A percentile compares a stretch with the other conserved stretches of the same genome.
Evolutionary conservation across 2,888 invertebrate genomes (phyloP).

Genomic region (Diadegma fenestrale): DNA sequence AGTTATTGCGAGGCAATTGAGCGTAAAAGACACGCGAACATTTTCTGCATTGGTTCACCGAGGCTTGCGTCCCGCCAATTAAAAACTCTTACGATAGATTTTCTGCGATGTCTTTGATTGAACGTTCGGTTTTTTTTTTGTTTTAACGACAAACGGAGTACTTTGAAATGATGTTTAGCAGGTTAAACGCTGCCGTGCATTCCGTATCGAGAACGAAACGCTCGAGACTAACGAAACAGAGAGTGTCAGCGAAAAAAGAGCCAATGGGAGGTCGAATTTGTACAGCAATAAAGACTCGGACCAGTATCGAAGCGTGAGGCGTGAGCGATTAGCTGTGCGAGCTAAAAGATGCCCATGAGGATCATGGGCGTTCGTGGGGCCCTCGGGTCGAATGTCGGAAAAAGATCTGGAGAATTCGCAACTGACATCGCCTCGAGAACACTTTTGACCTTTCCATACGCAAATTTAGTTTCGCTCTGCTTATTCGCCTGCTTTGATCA

Average conservation of each 20-base stretch:
- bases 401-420: conserved; percentile 37
- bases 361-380: conserved; percentile 16
- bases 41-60: not conserved
- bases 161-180: not conserved
- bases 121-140: not conserved
- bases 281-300: no score
- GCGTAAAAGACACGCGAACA: not conserved
- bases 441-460: not conserved
- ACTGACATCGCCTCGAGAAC: not conserved
- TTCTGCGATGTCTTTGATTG: not conserved
- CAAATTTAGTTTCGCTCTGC: not conserved
- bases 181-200: not conserved
- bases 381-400: conserved; percentile 48
- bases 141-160: not conserved
- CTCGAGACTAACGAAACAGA: not conserved
- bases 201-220: not conserved
- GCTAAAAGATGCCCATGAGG: not conserved
- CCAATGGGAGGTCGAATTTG: no score
- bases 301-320: not conserved
- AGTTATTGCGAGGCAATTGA: not conserved
- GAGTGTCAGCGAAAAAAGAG: no score
- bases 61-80: not conserved
- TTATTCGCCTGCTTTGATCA: not conserved
- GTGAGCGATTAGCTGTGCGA: not conserved
- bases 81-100: not conserved